phyloP scores from a whole-genome alignment of 2,113 vertebrate species.

The Montifringilla adamsi region DNA sequence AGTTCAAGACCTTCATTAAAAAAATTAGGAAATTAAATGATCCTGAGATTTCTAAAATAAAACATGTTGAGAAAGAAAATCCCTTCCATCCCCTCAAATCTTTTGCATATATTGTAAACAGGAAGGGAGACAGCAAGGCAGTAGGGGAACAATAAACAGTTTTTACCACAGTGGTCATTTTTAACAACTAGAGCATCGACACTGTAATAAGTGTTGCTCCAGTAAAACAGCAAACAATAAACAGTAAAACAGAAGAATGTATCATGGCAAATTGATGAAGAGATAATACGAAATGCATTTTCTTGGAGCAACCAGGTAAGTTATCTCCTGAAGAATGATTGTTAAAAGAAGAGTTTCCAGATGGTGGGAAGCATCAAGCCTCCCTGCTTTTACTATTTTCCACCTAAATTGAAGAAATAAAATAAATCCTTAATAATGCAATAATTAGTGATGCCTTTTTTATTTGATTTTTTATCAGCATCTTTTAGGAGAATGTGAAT shows the following conservation, averaged over 20 bases:
- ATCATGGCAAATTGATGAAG: background rate
- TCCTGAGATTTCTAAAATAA: background rate
- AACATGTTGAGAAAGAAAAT: background rate
- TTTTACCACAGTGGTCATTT: background rate
- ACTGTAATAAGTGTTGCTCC: background rate
- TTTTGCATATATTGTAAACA: background rate
- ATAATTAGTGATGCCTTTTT: background rate
- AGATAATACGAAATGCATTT: background rate
- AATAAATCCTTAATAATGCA: background rate
- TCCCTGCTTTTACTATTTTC: background rate
- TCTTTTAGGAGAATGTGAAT: conserved; percentile 5
- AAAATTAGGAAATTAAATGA: background rate
- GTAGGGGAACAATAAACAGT: background rate
- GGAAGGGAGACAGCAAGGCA: background rate
- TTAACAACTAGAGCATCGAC: background rate
- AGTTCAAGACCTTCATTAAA: background rate
- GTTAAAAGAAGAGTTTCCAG: conserved; percentile 10
- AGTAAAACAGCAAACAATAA: conserved; percentile 8
- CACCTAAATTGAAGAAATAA: background rate
- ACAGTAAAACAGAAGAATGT: background rate
- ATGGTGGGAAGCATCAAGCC: background rate
- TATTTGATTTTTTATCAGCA: background rate
- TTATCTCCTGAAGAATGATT: conserved; percentile 15
- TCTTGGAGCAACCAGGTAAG: background rate
- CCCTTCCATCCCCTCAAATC: background rate